phyloP scores from a whole-genome alignment of 2,888 invertebrate species.

The Diaperis boleti region DNA sequence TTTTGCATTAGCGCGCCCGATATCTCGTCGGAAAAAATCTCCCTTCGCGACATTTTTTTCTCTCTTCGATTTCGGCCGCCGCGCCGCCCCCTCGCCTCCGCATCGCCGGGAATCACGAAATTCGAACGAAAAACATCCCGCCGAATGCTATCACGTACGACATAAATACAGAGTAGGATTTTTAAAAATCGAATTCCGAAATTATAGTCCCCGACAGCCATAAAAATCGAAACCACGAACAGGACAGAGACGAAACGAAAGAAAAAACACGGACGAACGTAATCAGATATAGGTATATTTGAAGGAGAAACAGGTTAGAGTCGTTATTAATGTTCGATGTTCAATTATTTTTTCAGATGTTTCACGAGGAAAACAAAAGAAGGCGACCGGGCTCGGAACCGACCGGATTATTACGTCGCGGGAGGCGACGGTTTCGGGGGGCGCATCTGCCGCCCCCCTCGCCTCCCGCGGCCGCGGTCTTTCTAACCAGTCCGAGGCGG shows the following conservation, averaged over 20 bases:
- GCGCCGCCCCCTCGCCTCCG: too few relatives aligned
- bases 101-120: constrained; percentile 41
- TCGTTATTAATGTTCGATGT: constrained; percentile 57
- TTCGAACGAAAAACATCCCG: constrained; percentile 36
- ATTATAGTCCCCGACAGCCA: constrained; percentile 60
- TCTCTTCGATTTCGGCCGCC: too few relatives aligned
- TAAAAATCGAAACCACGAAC: constrained; percentile 61
- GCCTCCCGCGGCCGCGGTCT: background rate
- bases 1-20: constrained; percentile 49
- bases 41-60: too few relatives aligned
- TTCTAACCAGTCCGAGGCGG: background rate
- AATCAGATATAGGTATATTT: constrained; percentile 60
- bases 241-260: constrained; percentile 49
- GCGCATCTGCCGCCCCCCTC: background rate
- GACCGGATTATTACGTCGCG: constrained; percentile 43
- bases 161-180: constrained; percentile 61
- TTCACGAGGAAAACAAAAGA: constrained; percentile 58
- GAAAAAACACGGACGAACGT: constrained; percentile 47
- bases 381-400: constrained; percentile 23
- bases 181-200: constrained; percentile 63
- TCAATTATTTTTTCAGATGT: constrained; percentile 60
- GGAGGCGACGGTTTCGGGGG: constrained; percentile 34
- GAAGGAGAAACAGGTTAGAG: constrained; percentile 55
- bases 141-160: constrained; percentile 60
- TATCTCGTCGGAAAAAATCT: constrained; percentile 3